These are phyloP conservation scores for Halictus quadricinctus DNA, from an alignment of 2,888 invertebrate species.

Conservation along the genomic window DNA sequence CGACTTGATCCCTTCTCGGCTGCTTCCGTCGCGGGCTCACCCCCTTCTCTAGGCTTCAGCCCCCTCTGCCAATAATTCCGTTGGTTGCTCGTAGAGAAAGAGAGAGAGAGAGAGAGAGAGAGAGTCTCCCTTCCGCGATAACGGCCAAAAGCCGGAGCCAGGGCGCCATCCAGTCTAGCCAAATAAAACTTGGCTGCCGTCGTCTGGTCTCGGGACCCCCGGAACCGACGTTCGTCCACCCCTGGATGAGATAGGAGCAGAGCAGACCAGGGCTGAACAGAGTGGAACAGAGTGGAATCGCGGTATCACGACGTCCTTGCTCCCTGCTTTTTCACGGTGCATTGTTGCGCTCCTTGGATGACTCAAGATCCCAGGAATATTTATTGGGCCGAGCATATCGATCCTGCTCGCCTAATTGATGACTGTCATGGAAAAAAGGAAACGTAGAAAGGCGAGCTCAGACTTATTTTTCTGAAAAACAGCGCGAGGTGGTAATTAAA, in stretches of 20 bases:
- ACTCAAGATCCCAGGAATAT: constrained; percentile 3
- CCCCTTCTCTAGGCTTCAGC: background rate
- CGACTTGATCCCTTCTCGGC: constrained; percentile 21
- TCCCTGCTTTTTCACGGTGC: background rate
- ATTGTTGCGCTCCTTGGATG: background rate
- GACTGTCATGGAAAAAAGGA: no score
- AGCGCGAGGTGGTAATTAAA: no score
- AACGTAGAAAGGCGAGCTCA: no score
- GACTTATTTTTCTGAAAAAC: no score
- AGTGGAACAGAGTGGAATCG: background rate
- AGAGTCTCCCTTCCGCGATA: constrained; percentile 39
- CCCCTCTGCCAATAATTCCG: constrained; percentile 33
- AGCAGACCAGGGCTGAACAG: background rate
- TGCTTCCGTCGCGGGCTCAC: constrained; percentile 16
- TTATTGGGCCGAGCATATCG: background rate
- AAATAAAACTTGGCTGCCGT: constrained; percentile 77
- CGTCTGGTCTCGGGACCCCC: constrained; percentile 56
- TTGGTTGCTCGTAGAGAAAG: background rate
- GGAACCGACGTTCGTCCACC: constrained; percentile 27
- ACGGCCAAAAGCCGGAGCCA: constrained; percentile 71
- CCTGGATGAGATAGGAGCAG: background rate
- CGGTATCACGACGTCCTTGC: background rate
- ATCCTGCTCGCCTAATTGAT: background rate
- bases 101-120: background rate
- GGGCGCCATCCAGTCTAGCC: constrained; percentile 79